These are phyloP conservation scores for Limnothrissa miodon DNA, from an alignment of 2,113 vertebrate genomes.

Conservation along the genomic window DNA sequence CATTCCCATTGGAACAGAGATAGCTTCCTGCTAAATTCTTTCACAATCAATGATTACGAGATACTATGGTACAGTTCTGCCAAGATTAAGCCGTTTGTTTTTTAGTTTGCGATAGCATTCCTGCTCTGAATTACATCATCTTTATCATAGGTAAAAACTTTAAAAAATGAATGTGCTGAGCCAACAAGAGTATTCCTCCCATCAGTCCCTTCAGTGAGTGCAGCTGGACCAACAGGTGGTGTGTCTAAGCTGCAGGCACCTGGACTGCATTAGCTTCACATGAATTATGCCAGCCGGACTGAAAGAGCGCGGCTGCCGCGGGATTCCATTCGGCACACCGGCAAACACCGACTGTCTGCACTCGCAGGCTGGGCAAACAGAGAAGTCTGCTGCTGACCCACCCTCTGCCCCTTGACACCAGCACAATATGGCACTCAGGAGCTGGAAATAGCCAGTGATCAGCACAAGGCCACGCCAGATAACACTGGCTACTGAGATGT, in stretches of 20 bases:
- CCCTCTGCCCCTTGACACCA: neutral
- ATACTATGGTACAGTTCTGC: too few species aligned
- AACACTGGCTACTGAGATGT: neutral
- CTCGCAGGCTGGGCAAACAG: neutral
- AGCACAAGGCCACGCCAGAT: neutral
- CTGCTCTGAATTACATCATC: conserved; percentile 1
- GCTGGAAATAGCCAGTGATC: neutral
- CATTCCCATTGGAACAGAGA: too few species aligned
- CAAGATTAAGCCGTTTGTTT: too few species aligned
- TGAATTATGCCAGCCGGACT: neutral
- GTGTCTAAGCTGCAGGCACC: neutral
- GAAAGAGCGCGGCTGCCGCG: neutral
- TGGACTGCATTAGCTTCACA: neutral
- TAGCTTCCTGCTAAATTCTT: too few species aligned
- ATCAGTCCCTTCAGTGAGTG: neutral
- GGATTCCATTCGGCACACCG: neutral
- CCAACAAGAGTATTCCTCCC: neutral
- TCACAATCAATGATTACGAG: too few species aligned
- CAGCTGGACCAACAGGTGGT: conserved; percentile 18
- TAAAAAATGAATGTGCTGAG: conserved; percentile 1
- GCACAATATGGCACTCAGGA: neutral
- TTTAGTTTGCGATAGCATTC: neutral
- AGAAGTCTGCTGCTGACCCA: neutral
- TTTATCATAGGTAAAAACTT: neutral
- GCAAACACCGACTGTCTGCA: neutral